phyloP scores from a whole-genome alignment of 2,888 invertebrate genomes.

The Aethes cnicana region DNA sequence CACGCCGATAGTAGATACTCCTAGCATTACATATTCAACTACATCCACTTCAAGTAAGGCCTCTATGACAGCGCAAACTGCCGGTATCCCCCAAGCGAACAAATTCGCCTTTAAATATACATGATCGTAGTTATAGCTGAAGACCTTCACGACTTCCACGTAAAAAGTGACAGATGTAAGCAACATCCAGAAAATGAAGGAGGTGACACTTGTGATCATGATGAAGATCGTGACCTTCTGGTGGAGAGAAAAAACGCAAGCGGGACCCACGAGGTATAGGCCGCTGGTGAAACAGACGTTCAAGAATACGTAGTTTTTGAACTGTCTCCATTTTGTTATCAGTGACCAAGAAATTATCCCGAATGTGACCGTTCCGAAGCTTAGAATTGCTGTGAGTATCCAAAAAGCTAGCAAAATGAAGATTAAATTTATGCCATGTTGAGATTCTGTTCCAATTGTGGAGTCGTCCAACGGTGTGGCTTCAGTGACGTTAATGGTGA shows the following conservation, averaged over 20 bases:
- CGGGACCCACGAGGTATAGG: background rate
- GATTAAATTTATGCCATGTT: too few species aligned
- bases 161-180: background rate
- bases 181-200: constrained; percentile 4
- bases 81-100: background rate
- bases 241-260: background rate
- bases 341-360: background rate
- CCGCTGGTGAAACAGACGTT: background rate
- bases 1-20: background rate
- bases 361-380: background rate
- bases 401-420: background rate
- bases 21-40: background rate
- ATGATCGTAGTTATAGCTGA: background rate
- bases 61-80: background rate
- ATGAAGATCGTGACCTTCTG: background rate
- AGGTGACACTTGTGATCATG: background rate
- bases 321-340: background rate
- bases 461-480: too few species aligned
- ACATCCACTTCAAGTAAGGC: background rate
- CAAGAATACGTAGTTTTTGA: background rate
- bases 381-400: background rate
- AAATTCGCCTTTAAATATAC: background rate
- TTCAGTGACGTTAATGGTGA: too few species aligned
- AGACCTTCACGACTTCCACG: background rate
- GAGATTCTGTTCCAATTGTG: too few species aligned